Conservation (phyloP, 2,113 vertebrate species). For the Cricetomys ansorgei region DNA sequence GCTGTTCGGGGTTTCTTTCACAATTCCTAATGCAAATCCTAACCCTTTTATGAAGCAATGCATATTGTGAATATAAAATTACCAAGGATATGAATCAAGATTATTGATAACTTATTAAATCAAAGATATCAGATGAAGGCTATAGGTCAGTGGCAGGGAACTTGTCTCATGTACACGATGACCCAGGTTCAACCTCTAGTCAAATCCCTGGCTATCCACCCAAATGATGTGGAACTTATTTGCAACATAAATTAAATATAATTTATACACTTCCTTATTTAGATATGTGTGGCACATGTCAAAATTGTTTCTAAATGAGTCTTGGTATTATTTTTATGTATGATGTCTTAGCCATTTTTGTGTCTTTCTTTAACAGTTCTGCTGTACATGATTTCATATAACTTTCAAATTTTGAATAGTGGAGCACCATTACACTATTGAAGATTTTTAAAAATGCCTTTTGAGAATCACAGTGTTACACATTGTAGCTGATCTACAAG, state of each 20-base stretch:
- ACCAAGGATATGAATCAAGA: not conserved
- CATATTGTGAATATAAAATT: not conserved
- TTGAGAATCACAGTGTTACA: not conserved
- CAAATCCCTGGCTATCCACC: not conserved
- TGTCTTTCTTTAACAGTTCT: not conserved
- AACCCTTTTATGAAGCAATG: not conserved
- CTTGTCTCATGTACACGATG: no score
- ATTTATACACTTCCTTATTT: not conserved
- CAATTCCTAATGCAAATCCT: not conserved
- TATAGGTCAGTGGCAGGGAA: not conserved
- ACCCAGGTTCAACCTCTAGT: not conserved
- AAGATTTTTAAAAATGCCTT: not conserved
- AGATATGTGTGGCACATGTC: not conserved
- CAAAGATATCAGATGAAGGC: not conserved
- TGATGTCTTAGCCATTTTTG: not conserved
- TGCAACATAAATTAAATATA: not conserved
- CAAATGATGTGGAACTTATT: not conserved
- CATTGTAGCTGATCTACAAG: not conserved
- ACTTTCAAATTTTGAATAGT: not conserved
- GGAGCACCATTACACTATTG: not conserved
- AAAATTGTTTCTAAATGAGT: conserved; percentile 13
- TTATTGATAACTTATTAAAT: not conserved
- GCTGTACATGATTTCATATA: not conserved
- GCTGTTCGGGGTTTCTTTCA: not conserved
- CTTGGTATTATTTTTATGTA: conserved; percentile 9